Base-by-base conservation (phyloP, 2,888 invertebrate species). In the Drosophila peninsularis region DNA sequence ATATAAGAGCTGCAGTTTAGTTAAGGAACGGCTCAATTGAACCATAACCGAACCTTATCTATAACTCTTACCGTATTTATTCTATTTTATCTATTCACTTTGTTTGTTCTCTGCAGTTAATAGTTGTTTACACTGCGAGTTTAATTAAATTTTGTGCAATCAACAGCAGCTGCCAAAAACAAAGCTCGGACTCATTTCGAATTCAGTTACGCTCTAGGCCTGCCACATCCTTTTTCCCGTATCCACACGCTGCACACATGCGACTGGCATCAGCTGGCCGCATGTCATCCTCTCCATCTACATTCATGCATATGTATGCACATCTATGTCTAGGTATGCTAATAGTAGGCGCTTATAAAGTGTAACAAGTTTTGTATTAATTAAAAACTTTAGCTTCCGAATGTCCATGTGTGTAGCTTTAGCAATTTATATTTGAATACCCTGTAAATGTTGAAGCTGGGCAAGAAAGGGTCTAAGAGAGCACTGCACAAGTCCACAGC, bases 331-430 rank as follows among this genome's bases (percentile, higher is more conserved):
- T 39, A 19, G 36, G 10, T 27, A 39, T 67, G 62, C 77, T 78
- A 87, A 84, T 73, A 71, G 71, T 71, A 49, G 63, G 75, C 44
- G 88, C 90, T 89, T 89, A 89, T 89, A 86, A 88, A 89, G 85
- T 89, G 90, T 89, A 80, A 88, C 89, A 90, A 89, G 84, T 90
- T 88, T 83, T 86, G 90, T 83, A 90, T 90, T 90, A 90, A 90
- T 90, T 90, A 91, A 90, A 90, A 90, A 91, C 81, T 90, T 90
- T 65, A 71, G 80, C 80, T 54, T 3, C 30, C n/a, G 14, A 21
- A 34, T 50, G 49, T 19, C 76, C 68, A 70, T 80, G 30, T 19
- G 32, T 32, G 17, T 49, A 34, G 19, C 73, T 81, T 77, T 75
- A 71, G 64, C 71, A 67, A 71, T 80, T 78, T 78, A 57, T 76